Evolutionary conservation across 2,888 invertebrate species (phyloP), one percentile per base, ranked within the genome.

Genomic region (Dryomyza anilis): DNA sequence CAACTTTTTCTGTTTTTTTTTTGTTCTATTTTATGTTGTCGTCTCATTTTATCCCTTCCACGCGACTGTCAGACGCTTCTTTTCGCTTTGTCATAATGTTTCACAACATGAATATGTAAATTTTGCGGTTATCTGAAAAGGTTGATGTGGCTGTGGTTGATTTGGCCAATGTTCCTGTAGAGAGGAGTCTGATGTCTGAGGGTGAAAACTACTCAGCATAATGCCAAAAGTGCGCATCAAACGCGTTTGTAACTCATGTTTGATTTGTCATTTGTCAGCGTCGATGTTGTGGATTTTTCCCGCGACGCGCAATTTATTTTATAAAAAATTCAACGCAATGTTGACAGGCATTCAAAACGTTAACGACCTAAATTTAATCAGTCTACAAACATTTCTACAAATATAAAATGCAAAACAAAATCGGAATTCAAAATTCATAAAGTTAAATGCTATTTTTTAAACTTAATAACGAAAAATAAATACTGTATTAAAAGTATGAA

Each of bases 41-140:
- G 46, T 53, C 19, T 23, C 36, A 10, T 53, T 53, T 19, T 21
- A n/a, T n/a, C n/a, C n/a, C 53, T 19, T 29, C 53, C 30, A 10
- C 27, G 27, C 39, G 16, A 25, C 2, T 6, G 10, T 27, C n/a
- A n/a, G 21, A 29, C 52, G 45, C 50, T 36, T 50, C 36, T 60
- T 60, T 52, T 39, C 12, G 7, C 50, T 14, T n/a, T 52, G 52
- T 60, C 52, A 52, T 52, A 60, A 60, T 60, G 39, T 19, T 45
- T 50, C 50, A 58, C 45, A 53, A 43, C 52, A 46, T 61, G 61
- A 61, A 43, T 27, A 53, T 53, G 53, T 53, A 52, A 36, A 61
- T 61, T 61, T 43, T 53, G 46, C 33, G 48, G 48, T 48, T 30
- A n/a, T 46, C 33, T 12, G n/a, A 39, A 8, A 12, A 7, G 39